Base-by-base conservation (phyloP, 2,888 invertebrate species). In the Andrena fulva region DNA sequence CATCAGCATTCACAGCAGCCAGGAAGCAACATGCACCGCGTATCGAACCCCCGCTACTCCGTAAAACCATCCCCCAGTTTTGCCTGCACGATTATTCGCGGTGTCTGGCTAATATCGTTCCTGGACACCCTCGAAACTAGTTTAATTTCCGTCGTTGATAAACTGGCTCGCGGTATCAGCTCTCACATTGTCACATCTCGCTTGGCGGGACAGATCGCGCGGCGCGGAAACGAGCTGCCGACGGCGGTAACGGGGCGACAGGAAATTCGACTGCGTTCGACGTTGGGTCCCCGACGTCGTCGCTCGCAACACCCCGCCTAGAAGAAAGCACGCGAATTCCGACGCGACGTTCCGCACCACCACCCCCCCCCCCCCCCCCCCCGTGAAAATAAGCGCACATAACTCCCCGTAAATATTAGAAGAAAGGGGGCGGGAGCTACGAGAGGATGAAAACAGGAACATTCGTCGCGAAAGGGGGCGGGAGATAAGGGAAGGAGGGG, bases 121-220 rank as follows among this genome's bases (percentile, higher is more conserved):
- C 75, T 24, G 60, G 59, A 69, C 69, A 20, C 48, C 75, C 75
- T 31, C 80, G 67, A 68, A 80, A 75, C 82, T 82, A 82, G 82
- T 82, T 82, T 82, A 82, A 82, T 82, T 82, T 82, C 82, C 82
- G 82, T 6, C 76, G 80, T 70, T 75, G 81, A 82, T 80, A 82
- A 82, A 76, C 82, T 76, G 76, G 76, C 50, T 67, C 63, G 59
- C 68, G 63, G 71, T 80, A 82, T 82, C 82, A 52, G 62, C 63
- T 35, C 63, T 35, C 35, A 31, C 74, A 71, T 82, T 80, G 80
- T 76, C 76, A 1, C 16, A 42, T 42, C 54, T 56, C 56, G 71
- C 33, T 54, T 29, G 71, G 52, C 63, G 33, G 56, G 71, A 75
- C 64, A 64, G 80, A 67, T 72, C 35, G 35, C 48, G 20, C 3